Base-by-base conservation (phyloP, 2,888 invertebrate genomes). In the Cephus pulcher region DNA sequence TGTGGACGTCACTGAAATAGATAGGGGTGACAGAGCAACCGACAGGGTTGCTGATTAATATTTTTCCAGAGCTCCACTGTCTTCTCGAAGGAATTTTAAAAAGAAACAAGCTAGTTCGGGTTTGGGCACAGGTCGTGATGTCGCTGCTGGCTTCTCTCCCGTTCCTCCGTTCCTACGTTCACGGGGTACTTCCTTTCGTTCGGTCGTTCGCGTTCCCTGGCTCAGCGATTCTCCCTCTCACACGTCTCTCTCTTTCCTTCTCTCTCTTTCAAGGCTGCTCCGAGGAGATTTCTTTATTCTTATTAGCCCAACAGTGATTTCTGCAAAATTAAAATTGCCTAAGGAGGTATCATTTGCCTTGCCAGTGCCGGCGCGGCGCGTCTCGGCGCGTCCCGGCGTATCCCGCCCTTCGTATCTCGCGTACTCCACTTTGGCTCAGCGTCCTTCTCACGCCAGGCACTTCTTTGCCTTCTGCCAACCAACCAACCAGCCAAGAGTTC, bases 261-360 rank as follows among this genome's bases (percentile, higher is more conserved):
- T 34, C 75, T 33, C 71, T 71, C 32, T 12, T 40, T 40, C 77
- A 69, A 69, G 69, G 56, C 34, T 79, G 83, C 74, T 80, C 81
- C 84, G 82, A 85, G 84, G 86, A 88, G 87, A 88, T 89, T 87
- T 89, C 89, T 89, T 90, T 88, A 89, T 90, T 89, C 89, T 90
- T 90, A 90, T 90, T 91, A 90, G 90, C 87, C 89, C 89, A 89
- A 88, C 90, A 88, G 89, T 89, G 90, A 90, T 90, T 90, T 89
- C 89, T 89, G 89, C 85, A 89, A 90, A 91, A 91, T 90, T 91
- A 91, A 91, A 91, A 91, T 90, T 89, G 90, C 91, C 90, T 88
- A 89, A 91, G 90, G 91, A 89, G 88, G 88, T 90, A 90, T 90
- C 89, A 89, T 90, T 90, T 88, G 88, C 89, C 86, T 84, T 86